Percentiles rank a stretch among this genome's conserved stretches.
Conservation (phyloP, 2,113 vertebrate species). For the Larimichthys crocea region DNA sequence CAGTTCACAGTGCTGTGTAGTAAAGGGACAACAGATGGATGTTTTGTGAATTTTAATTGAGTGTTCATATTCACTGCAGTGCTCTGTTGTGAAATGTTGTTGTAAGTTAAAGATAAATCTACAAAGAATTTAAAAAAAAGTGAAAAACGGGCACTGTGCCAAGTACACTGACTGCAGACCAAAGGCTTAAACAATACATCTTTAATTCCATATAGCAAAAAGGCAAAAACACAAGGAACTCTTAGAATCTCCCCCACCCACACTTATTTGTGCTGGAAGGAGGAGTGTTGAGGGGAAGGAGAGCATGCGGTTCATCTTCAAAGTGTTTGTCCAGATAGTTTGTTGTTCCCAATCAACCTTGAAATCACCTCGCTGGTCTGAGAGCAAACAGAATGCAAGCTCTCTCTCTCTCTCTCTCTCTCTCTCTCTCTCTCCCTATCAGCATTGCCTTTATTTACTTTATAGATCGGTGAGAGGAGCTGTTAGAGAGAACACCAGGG, state of each 20-base stretch:
- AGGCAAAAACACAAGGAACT: constrained; percentile 12
- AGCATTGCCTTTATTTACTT: constrained; percentile 79
- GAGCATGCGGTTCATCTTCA: constrained; percentile 52
- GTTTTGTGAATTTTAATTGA: constrained; percentile 8
- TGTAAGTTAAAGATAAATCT: constrained; percentile 39
- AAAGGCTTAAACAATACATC: constrained; percentile 31
- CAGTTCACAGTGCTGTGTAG: neutral
- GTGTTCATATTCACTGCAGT: neutral
- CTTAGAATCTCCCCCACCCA: constrained; percentile 1
- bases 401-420: constrained; percentile 28
- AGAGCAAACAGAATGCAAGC: constrained; percentile 60
- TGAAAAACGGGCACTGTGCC: constrained; percentile 4
- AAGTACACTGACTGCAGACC: constrained; percentile 1
- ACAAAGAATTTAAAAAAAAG: constrained; percentile 9
- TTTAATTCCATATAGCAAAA: constrained; percentile 31
- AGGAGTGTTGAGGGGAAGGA: constrained; percentile 43
- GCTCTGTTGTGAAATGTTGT: constrained; percentile 6
- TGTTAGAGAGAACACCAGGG: constrained; percentile 72
- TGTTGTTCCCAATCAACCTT: constrained; percentile 84
- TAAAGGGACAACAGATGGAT: constrained; percentile 9
- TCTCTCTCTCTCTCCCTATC: constrained; percentile 34
- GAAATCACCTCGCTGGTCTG: constrained; percentile 79
- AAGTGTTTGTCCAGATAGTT: constrained; percentile 71
- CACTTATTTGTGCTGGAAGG: constrained; percentile 21
- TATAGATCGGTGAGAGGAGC: constrained; percentile 77